Percentiles rank a stretch among this genome's conserved stretches.
phyloP scores from a whole-genome alignment of 2,888 invertebrate genomes.

The Tubiluchus corallicola region DNA sequence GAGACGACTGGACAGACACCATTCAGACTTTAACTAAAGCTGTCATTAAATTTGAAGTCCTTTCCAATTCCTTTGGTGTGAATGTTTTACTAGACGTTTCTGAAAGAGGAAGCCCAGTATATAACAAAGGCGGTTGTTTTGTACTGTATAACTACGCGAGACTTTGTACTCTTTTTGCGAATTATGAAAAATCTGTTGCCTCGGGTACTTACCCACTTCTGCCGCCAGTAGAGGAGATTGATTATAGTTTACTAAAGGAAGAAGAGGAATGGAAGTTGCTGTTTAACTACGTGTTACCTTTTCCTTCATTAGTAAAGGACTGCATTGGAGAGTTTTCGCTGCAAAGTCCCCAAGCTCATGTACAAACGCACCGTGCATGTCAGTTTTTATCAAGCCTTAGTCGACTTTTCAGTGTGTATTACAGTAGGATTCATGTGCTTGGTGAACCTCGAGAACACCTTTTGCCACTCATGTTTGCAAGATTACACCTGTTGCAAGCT shows the following conservation, averaged over 20 bases:
- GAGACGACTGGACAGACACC: background rate
- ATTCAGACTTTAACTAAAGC: background rate
- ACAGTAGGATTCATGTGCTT: background rate
- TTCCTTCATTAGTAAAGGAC: background rate
- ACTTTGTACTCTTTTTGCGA: background rate
- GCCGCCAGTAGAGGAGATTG: background rate
- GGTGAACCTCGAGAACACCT: background rate
- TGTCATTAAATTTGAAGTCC: slow-evolving; percentile 1
- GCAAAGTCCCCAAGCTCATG: background rate
- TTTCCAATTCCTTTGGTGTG: background rate
- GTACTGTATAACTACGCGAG: background rate
- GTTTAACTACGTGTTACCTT: slow-evolving; percentile 1
- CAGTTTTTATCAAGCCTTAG: background rate
- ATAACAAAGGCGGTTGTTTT: background rate
- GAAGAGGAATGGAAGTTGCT: background rate
- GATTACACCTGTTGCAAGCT: too few species aligned
- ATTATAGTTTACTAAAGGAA: background rate
- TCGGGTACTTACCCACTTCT: background rate
- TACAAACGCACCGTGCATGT: slow-evolving; percentile 1
- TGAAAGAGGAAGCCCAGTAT: too few species aligned
- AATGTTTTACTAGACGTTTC: too few species aligned
- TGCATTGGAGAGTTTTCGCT: background rate
- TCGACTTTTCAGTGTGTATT: background rate
- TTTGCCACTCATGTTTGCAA: background rate
- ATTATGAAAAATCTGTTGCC: background rate